phyloP scores from a whole-genome alignment of 1,140 invertebrate genomes.

The Conus betulinus region DNA sequence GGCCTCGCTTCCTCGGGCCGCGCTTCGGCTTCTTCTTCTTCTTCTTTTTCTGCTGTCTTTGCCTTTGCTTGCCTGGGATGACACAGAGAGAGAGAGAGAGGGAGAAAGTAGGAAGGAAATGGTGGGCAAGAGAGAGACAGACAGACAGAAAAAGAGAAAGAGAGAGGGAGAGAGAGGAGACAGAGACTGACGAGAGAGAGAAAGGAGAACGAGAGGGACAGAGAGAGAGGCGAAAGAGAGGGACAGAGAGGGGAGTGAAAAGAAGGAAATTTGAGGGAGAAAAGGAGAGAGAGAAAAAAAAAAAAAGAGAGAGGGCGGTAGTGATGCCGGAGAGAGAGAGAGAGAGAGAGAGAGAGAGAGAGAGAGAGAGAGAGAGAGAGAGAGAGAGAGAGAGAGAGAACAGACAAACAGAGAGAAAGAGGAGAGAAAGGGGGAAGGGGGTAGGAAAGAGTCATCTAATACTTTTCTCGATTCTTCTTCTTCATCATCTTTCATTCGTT shows the following conservation, averaged over 20 bases:
- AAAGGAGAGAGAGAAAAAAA: background rate
- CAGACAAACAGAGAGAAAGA: too few species aligned
- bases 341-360: background rate
- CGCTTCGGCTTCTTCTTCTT: background rate
- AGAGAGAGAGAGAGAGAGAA: too few species aligned
- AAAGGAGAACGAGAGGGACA: too few species aligned
- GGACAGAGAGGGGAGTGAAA: background rate
- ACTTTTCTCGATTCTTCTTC: too few species aligned
- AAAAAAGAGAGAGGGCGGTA: background rate
- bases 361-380: background rate
- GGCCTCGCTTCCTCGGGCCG: slow-evolving; percentile 41
- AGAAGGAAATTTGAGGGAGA: background rate
- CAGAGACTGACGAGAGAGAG: too few species aligned
- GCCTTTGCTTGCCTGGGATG: slow-evolving; percentile 59
- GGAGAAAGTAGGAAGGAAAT: background rate
- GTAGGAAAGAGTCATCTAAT: too few species aligned
- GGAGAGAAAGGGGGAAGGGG: too few species aligned
- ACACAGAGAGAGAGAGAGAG: background rate
- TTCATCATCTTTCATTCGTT: too few species aligned
- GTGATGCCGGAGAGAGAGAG: background rate
- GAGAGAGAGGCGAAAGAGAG: background rate
- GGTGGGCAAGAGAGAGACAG: too few species aligned
- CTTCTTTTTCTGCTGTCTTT: background rate
- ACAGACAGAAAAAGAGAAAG: too few species aligned
- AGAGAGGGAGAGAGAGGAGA: too few species aligned